These are phyloP conservation scores for Mechanitis mazaeus DNA, from an alignment of 2,888 invertebrate species.

Conservation along the genomic window DNA sequence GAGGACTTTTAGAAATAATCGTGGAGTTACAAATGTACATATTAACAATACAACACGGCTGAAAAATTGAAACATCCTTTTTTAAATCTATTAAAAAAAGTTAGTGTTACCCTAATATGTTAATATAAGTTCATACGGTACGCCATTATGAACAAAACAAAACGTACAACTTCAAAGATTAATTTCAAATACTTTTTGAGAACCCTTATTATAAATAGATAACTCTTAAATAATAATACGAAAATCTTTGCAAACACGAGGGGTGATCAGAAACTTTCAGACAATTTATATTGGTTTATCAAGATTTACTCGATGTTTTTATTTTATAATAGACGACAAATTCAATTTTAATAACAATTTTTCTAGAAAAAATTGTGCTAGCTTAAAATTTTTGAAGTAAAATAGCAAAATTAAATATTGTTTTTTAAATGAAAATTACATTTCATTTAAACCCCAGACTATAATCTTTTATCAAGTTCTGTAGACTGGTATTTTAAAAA, in stretches of 20 bases:
- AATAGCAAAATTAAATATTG: no score
- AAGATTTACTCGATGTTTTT: conserved; percentile 33
- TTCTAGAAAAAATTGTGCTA: neutral
- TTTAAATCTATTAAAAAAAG: no score
- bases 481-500: no score
- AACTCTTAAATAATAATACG: conserved; percentile 17
- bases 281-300: conserved; percentile 44
- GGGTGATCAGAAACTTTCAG: conserved; percentile 27
- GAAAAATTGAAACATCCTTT: no score
- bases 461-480: no score
- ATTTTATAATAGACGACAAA: conserved; percentile 26
- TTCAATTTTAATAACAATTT: neutral
- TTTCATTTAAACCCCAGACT: no score
- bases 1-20: no score
- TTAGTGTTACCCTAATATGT: neutral
- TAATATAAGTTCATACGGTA: neutral
- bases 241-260: conserved; percentile 13
- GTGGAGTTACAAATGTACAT: no score
- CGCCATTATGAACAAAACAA: neutral
- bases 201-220: neutral
- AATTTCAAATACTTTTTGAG: neutral
- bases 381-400: neutral
- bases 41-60: no score
- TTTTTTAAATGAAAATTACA: no score
- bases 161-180: neutral